Base-by-base conservation (phyloP, 2,888 invertebrate genomes). In the Choristoneura rosaceana region DNA sequence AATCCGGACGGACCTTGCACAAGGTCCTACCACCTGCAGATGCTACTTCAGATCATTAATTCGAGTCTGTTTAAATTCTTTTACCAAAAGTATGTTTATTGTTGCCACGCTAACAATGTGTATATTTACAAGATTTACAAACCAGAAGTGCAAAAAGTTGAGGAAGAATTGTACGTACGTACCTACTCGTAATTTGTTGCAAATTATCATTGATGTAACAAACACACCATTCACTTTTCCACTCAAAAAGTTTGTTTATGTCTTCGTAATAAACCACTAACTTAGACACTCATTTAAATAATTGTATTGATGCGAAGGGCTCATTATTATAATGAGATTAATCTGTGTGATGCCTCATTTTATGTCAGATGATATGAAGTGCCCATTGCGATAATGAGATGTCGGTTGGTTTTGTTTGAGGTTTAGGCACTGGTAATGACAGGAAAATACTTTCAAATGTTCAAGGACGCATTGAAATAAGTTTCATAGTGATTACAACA, bases 391-490 rank as follows among this genome's bases (percentile, higher is more conserved):
- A 17, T 52, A 52, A 52, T 52, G 52, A 52, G 52, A 9, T 17
- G 52, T 52, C 52, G 10, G 10, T 17, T 52, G n/a, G 17, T 17
- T 17, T 52, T 12, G 52, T 17, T 52, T 12, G 52, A 17, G 52
- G 17, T 17, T 52, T 43, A 43, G 43, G 43, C 12, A 43, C 43
- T 43, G 3, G 12, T 17, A 52, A 3, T 17, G 17, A 52, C 52
- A 52, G 52, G 52, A 52, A 52, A 52, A 17, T n/a, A 55, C 55
- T 55, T 55, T 55, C 55, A 55, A 55, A 17, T 25, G 2, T 25
- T 55, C 55, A 52, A 52, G 52, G 8, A 55, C 55, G 25, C 55
- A 8, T 25, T 25, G 25, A 55, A 55, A 25, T 52, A n/a, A 47
- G 47, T 47, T 47, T n/a, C 47, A 3, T 2, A 1, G 43, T 43